Percentiles rank a stretch among this genome's conserved stretches.
These are phyloP conservation scores for Brachionus angularis DNA, from an alignment of 1,140 invertebrate genomes.

Conservation along the genomic window DNA sequence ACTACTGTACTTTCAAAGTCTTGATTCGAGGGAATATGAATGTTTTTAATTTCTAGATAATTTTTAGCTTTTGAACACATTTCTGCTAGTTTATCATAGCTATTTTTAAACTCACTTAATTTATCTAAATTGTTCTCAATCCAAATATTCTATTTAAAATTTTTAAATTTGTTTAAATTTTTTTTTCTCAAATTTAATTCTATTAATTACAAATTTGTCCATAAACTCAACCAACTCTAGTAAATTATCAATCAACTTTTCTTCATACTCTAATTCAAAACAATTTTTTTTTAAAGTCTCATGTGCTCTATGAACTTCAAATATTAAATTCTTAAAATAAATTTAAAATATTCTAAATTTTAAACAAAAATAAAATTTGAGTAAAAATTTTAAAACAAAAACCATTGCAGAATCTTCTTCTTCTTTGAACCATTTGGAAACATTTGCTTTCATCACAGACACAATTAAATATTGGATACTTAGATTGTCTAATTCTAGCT, in stretches of 20 bases:
- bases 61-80: constrained; percentile 31
- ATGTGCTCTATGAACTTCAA: constrained; percentile 25
- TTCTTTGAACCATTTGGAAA: neutral
- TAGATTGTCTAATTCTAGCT: neutral
- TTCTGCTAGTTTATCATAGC: constrained; percentile 1
- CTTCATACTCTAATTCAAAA: constrained; percentile 18
- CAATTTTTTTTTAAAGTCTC: constrained; percentile 30
- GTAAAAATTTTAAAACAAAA: neutral
- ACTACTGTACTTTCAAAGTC: constrained; percentile 7
- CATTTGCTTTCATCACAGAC: constrained; percentile 10
- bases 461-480: neutral
- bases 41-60: constrained; percentile 17
- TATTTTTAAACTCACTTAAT: constrained; percentile 19
- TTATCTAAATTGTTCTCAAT: neutral
- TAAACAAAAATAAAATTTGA: too few species aligned
- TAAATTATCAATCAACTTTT: constrained; percentile 28
- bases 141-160: constrained; percentile 18
- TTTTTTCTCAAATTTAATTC: neutral
- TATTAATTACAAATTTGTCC: constrained; percentile 16
- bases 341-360: too few species aligned
- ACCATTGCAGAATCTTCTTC: constrained; percentile 19
- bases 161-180: neutral
- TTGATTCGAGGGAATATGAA: neutral
- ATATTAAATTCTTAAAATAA: constrained; percentile 2
- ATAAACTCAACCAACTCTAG: constrained; percentile 30